Base-by-base conservation (phyloP, 2,797 vertebrate genomes). In the Synaphobranchus kaupii region DNA sequence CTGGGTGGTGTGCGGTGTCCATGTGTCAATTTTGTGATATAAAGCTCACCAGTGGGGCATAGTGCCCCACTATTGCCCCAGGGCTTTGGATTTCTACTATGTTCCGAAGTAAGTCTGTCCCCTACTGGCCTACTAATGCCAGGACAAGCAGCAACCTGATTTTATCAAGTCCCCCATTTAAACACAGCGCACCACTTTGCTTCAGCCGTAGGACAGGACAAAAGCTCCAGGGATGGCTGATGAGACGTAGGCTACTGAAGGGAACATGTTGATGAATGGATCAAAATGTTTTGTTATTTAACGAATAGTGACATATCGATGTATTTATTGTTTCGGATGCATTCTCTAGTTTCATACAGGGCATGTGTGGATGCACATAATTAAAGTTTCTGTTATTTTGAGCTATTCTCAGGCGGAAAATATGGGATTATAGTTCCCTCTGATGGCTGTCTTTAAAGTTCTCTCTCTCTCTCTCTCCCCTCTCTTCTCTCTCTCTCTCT, bases 401-500 rank as follows among this genome's bases (percentile, higher is more conserved):
- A n/a, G 63, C 22, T 31, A 31, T 58, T 58, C 82, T 47, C 31
- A 76, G 48, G 22, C 7, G 31, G 82, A 60, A 87, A 93, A 91
- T 85, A 86, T 93, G 93, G 94, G 95, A 39, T 94, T 93, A 93
- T 94, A 95, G 94, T 96, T 90, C 95, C 96, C 95, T 96, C 96
- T 96, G 89, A 96, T 93, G 96, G 95, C 91, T 93, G 93, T 83
- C 88, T 87, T 88, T 89, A 90, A 89, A 94, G 90, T 92, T 60
- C 89, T 78, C 52, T 66, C 44, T 15, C n/a, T 60, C 28, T 15
- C 1, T 25, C 20, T 34, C 15, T 25, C 34, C 34, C 88, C n/a
- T n/a, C n/a, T n/a, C n/a, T n/a, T n/a, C n/a, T 60, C 47, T 39
- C 68, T 76, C 73, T 87, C 44, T 68, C 68, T 73, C 31, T 71